Base-by-base conservation (phyloP, 2,888 invertebrate genomes). In the Drosophila setosimentum region DNA sequence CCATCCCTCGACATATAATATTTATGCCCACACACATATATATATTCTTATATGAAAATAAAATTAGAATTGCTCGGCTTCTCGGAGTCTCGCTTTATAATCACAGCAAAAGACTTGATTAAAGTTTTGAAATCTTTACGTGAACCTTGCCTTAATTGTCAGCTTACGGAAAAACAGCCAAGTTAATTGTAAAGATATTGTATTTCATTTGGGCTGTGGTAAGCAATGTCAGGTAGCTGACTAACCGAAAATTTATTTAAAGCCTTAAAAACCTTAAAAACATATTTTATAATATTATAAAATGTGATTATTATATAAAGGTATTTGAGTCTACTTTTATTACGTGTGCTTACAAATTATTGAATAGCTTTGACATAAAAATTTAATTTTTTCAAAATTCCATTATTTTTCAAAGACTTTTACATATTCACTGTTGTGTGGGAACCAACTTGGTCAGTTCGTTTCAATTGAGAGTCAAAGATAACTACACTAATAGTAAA, bases 11-110 rank as follows among this genome's bases (percentile, higher is more conserved):
- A 63, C 76, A 73, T 78, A 73, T 83, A 71, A 75, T 73, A 67
- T 65, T 80, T 72, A 82, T 82, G 87, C 55, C 30, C 68, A 67
- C 50, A 68, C 42, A 50, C 54, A 58, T 32, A 33, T 24, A 45
- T 37, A 54, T 61, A 57, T 30, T 50, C 21, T 10, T 37, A 51
- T 24, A 66, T 33, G 68, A 76, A 84, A 83, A 79, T 76, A 79
- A 76, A 84, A 89, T 84, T 79, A 84, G 89, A 82, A 77, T 87
- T 86, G 80, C 82, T 86, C 78, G 73, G 68, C 82, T 71, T 30
- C 66, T 54, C 69, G 65, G 65, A 73, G 57, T 58, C 30, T n/a
- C 55, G n/a, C 30, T 21, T 45, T 37, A 24, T 45, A 82, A 86
- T 83, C 80, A 83, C 87, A 83, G 82, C 69, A 70, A 40, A 66